Percentiles rank a stretch among this genome's conserved stretches.
phyloP scores from a whole-genome alignment of 2,113 vertebrate genomes.

The Furnarius figulus region DNA sequence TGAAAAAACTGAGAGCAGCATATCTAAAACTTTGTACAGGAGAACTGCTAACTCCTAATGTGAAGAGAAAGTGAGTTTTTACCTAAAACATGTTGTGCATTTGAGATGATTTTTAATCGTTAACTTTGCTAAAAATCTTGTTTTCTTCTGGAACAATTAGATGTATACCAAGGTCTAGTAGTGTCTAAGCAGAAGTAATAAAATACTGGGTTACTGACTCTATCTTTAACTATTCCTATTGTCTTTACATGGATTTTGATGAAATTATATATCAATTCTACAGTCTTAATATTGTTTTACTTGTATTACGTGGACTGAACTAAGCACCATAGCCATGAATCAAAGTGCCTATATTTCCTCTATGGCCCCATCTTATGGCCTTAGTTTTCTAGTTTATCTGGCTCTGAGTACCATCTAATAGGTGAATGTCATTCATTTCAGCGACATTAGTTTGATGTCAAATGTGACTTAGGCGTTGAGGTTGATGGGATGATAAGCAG shows the following conservation, averaged over 20 bases:
- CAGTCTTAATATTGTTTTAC: not conserved
- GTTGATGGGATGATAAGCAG: slow-evolving; percentile 60
- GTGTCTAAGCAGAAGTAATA: not conserved
- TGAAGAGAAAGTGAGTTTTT: not conserved
- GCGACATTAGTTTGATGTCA: slow-evolving; percentile 8
- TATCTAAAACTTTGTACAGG: not conserved
- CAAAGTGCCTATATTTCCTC: not conserved
- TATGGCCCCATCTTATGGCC: not conserved
- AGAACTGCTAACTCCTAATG: not conserved
- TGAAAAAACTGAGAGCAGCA: not conserved
- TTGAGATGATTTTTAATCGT: not conserved
- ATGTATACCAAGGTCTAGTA: not conserved
- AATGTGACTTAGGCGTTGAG: slow-evolving; percentile 38
- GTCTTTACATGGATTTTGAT: not conserved
- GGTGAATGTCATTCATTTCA: slow-evolving; percentile 14
- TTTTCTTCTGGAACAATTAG: not conserved
- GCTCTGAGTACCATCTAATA: not conserved
- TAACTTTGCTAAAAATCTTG: not conserved
- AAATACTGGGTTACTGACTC: not conserved
- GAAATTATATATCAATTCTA: not conserved
- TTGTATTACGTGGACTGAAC: not conserved
- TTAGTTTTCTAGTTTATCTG: not conserved
- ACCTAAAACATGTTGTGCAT: not conserved
- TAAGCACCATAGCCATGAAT: not conserved
- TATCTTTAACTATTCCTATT: not conserved